Evolutionary conservation across 1,140 invertebrate species (phyloP), one percentile per base, ranked within the genome.

Genomic region (Thrips palmi): DNA sequence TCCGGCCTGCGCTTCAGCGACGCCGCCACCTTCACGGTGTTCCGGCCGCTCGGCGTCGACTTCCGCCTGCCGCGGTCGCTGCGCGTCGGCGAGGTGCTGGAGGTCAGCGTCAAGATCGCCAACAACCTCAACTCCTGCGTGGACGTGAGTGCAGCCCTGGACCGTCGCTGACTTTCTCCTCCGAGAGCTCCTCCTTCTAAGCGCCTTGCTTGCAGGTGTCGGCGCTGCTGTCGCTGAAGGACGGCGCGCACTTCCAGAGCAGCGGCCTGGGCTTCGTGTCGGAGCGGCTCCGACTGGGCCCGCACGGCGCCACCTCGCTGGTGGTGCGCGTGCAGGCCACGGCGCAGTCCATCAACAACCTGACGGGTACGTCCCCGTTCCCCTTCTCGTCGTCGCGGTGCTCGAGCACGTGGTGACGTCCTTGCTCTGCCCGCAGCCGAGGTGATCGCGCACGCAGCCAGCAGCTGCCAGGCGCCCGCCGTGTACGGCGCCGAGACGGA

Each of bases 61-160:
- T 68, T 71, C 44, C 52, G 57, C 0, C 48, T 70, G 6, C 68
- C 69, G 3, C 56, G 61, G 1, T 62, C 59, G 2, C 45, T 73
- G 41, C 62, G 63, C 42, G 66, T 70, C 7, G 63, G 69, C 0
- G 70, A 73, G 51, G 64, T 63, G 0, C 56, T 71, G 0, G 68
- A 73, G 48, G 63, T 71, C 1, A 69, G 71, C 46, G 67, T 71
- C 42, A 70, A 68, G 50, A 71, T 73, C 24, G 68, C 61, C 0
- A 73, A 71, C 44, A 70, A 71, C 40, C 61, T 71, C 34, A 70
- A 71, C 47, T 66, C 68, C 36, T 73, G 70, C 53, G 66, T 73
- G 56, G 70, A 73, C 45, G 70, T 73, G 53, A 71, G 68, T 66
- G 42, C n/a, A n/a, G n/a, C n/a, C n/a, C 14, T 30, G 28, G 15